phyloP scores from a whole-genome alignment of 1,140 invertebrate genomes.

The Wiebesia pumilae region DNA sequence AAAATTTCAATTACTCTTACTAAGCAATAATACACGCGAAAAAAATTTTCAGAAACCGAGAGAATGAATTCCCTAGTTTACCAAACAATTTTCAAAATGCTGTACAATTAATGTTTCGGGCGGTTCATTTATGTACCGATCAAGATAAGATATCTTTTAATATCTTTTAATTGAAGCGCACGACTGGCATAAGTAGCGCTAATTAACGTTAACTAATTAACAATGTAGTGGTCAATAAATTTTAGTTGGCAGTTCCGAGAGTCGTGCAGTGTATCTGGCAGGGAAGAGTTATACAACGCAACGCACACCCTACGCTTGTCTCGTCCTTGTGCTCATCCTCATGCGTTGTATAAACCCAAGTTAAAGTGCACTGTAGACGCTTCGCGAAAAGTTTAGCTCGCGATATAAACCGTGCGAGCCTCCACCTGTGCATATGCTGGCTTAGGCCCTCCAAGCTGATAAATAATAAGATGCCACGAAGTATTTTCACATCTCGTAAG shows the following conservation, averaged over 20 bases:
- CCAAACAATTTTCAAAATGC: background rate
- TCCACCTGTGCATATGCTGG: constrained; percentile 41
- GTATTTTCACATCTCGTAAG: constrained; percentile 51
- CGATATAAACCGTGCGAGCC: constrained; percentile 45
- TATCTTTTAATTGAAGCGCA: constrained; percentile 68
- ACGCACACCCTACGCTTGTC: constrained; percentile 58
- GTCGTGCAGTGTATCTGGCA: constrained; percentile 50
- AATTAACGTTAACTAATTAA: constrained; percentile 70
- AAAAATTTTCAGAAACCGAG: background rate
- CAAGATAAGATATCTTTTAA: constrained; percentile 57
- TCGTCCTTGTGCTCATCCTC: constrained; percentile 32
- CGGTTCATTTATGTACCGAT: background rate
- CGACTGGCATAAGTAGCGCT: constrained; percentile 69
- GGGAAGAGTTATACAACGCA: constrained; percentile 57
- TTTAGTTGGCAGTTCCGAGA: constrained; percentile 72
- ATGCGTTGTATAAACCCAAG: constrained; percentile 35
- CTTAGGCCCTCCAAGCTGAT: constrained; percentile 15
- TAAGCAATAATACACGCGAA: constrained; percentile 6
- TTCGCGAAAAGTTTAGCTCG: constrained; percentile 62
- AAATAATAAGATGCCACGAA: constrained; percentile 42
- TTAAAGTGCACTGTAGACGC: constrained; percentile 61
- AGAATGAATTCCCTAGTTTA: background rate
- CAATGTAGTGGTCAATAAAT: constrained; percentile 72
- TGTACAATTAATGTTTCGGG: background rate
- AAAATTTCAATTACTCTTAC: background rate